A percentile compares a stretch with the other conserved stretches of the same genome.
Conservation (phyloP, 2,888 invertebrate species). For the Lordiphosa fenestrarum region DNA sequence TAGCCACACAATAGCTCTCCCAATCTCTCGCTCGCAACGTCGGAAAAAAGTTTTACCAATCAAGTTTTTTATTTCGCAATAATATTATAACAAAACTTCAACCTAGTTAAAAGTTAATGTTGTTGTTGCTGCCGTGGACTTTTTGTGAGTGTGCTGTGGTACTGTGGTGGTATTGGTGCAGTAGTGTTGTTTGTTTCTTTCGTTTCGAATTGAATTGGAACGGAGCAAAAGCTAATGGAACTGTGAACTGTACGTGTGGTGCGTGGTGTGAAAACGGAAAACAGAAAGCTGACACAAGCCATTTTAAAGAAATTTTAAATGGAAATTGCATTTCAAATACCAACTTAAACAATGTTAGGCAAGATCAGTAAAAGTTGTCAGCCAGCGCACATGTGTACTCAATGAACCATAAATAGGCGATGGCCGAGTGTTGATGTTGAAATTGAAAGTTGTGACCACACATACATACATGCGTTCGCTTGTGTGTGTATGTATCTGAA, state of each 20-base stretch:
- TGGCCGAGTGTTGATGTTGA: slow-evolving; percentile 40
- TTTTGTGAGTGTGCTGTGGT: slow-evolving; percentile 49
- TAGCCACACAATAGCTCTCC: slow-evolving; percentile 20
- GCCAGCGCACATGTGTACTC: neutral
- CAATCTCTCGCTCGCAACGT: slow-evolving; percentile 47
- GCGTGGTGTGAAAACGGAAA: slow-evolving; percentile 42
- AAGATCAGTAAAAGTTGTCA: slow-evolving; percentile 36
- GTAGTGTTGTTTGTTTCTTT: slow-evolving; percentile 53
- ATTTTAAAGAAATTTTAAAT: slow-evolving; percentile 7
- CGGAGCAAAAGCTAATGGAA: slow-evolving; percentile 55
- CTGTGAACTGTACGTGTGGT: slow-evolving; percentile 52
- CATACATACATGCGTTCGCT: slow-evolving; percentile 12
- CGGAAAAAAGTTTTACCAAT: slow-evolving; percentile 74
- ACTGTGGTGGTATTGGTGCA: slow-evolving; percentile 48
- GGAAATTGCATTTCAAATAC: slow-evolving; percentile 4
- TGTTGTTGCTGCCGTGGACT: slow-evolving; percentile 56
- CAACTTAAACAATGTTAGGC: slow-evolving; percentile 23
- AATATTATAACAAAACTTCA: slow-evolving; percentile 73
- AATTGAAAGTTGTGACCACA: slow-evolving; percentile 49
- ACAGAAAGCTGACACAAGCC: slow-evolving; percentile 11
- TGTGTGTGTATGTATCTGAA: slow-evolving; percentile 25
- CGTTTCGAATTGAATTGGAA: slow-evolving; percentile 45
- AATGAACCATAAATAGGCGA: slow-evolving; percentile 5
- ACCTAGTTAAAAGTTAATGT: slow-evolving; percentile 71
- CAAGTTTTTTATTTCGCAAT: slow-evolving; percentile 75